phyloP scores from a whole-genome alignment of 2,797 vertebrate genomes.

The Alca torda region DNA sequence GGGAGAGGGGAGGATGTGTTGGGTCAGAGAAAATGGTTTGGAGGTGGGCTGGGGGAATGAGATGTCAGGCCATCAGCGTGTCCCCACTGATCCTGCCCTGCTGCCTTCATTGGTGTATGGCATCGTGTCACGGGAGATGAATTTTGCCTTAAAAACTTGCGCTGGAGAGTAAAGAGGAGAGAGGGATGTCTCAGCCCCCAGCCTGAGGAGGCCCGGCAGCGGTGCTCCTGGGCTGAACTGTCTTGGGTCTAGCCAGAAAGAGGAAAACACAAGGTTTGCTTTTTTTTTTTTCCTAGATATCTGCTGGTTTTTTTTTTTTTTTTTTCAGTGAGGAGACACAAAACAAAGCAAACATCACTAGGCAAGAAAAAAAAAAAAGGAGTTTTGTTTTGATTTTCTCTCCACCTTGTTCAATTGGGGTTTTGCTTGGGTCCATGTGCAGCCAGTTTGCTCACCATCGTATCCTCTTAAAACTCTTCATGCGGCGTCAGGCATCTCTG shows the following conservation, averaged over 20 bases:
- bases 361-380: no score
- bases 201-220: neutral
- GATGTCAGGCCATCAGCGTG: neutral
- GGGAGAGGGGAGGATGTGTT: neutral
- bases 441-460: neutral
- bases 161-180: neutral
- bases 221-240: neutral
- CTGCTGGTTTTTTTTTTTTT: neutral
- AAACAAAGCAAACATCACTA: neutral
- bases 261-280: neutral
- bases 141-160: neutral
- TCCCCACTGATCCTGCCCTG: neutral
- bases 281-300: neutral
- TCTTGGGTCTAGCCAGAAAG: neutral
- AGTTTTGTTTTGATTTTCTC: neutral
- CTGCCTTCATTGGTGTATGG: fast-evolving
- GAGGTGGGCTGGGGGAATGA: neutral
- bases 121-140: neutral
- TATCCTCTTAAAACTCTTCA: neutral
- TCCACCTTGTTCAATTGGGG: neutral
- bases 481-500: neutral
- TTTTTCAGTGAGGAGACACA: neutral
- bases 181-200: neutral
- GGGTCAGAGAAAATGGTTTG: neutral
- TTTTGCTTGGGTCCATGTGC: neutral